Percentiles rank a stretch among this genome's conserved stretches.
Conservation (phyloP, 2,888 invertebrate species). For the Phania funesta region DNA sequence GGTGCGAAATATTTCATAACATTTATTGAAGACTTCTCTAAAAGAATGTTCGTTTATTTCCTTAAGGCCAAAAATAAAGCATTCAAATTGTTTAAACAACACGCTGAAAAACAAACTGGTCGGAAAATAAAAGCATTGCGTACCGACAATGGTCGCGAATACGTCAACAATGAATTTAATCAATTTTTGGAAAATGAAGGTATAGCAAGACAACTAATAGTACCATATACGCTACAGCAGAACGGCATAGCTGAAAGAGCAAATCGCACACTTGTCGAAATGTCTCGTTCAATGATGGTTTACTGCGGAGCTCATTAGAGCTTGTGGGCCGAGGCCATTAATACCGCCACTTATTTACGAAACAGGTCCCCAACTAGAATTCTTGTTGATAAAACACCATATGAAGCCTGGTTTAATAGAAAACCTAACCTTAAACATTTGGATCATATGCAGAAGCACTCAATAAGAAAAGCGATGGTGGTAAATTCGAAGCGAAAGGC, state of each 20-base stretch:
- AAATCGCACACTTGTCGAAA: too few species aligned
- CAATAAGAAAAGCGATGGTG: too few species aligned
- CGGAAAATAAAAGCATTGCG: too few species aligned
- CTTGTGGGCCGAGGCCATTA: conserved; percentile 45
- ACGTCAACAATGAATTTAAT: too few species aligned
- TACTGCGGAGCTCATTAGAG: not conserved
- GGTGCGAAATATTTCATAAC: too few species aligned
- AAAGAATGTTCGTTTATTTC: conserved; percentile 43
- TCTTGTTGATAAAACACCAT: conserved; percentile 11
- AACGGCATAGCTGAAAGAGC: not conserved
- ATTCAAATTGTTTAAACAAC: conserved; percentile 39
- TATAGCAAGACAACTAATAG: not conserved
- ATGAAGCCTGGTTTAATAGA: conserved; percentile 27
- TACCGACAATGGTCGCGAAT: too few species aligned
- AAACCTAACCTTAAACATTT: conserved; percentile 53
- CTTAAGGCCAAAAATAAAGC: conserved; percentile 34
- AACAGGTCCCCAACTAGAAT: conserved; percentile 26
- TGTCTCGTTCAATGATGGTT: not conserved
- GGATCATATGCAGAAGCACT: too few species aligned
- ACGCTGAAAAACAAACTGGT: too few species aligned
- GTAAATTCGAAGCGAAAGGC: too few species aligned
- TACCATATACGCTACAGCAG: not conserved
- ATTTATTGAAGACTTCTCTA: conserved; percentile 48
- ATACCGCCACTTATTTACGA: conserved; percentile 38
- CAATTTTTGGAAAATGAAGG: too few species aligned